A percentile compares a stretch with the other conserved stretches of the same genome.
Evolutionary conservation across 2,888 invertebrate genomes (phyloP).

Genomic region (Scaptomyza parva): DNA sequence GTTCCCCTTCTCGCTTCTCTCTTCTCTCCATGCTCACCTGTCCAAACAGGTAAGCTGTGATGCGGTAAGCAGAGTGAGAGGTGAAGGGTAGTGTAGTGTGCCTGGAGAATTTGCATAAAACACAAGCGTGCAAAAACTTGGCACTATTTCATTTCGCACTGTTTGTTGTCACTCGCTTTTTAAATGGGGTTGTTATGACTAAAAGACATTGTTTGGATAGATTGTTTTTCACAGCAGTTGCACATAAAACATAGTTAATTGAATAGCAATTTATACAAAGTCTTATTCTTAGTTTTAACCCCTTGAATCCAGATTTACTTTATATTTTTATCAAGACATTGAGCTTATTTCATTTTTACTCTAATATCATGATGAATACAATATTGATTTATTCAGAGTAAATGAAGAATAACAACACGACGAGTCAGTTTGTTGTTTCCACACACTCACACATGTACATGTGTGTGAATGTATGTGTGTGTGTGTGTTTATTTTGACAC

Average conservation of each 20-base stretch:
- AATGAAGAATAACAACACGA: too few relatives aligned
- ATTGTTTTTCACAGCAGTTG: background rate
- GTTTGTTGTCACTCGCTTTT: constrained; percentile 23
- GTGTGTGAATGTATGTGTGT: constrained; percentile 6
- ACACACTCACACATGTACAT: background rate
- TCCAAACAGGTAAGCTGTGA: constrained; percentile 59
- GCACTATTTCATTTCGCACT: constrained; percentile 70
- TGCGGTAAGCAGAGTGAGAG: background rate
- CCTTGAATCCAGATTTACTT: too few relatives aligned
- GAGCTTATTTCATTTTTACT: too few relatives aligned
- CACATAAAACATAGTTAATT: background rate
- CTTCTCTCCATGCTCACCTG: constrained; percentile 57
- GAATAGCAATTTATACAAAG: too few relatives aligned
- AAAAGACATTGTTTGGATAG: background rate
- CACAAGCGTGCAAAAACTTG: constrained; percentile 67
- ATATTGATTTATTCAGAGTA: too few relatives aligned
- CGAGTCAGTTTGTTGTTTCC: constrained; percentile 14
- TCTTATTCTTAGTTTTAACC: too few relatives aligned
- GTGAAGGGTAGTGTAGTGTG: constrained; percentile 8
- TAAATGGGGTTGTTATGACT: background rate
- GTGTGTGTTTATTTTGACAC: constrained; percentile 46
- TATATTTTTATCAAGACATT: too few relatives aligned
- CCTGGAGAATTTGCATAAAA: constrained; percentile 71
- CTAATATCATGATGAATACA: too few relatives aligned
- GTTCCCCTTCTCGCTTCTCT: constrained; percentile 8